Conservation (phyloP, 2,888 invertebrate genomes). For the Acanthoscelides obtectus region DNA sequence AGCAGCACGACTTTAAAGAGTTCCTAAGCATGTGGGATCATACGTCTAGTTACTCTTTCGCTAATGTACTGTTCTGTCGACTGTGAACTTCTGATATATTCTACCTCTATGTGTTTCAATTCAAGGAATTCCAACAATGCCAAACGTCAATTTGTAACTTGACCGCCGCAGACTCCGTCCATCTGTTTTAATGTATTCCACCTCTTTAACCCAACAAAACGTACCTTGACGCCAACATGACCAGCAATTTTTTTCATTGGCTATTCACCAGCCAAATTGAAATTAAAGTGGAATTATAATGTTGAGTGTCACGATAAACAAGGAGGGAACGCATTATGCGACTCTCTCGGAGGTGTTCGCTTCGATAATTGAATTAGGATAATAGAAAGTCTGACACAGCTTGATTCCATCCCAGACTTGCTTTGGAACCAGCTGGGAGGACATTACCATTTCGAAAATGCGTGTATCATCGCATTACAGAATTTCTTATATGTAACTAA, state of each 20-base stretch:
- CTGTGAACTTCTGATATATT: too few species aligned
- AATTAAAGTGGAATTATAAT: background rate
- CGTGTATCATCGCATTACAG: background rate
- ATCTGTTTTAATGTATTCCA: background rate
- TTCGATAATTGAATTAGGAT: background rate
- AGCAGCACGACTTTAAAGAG: too few species aligned
- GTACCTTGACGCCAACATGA: background rate
- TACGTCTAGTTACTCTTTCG: too few species aligned
- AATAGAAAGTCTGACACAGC: background rate
- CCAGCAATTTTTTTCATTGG: background rate
- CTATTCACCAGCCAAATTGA: background rate
- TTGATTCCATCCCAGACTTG: background rate
- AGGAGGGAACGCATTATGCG: background rate
- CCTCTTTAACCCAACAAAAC: background rate
- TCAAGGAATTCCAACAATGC: background rate
- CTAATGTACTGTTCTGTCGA: too few species aligned
- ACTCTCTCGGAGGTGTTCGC: background rate
- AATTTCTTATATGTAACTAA: too few species aligned
- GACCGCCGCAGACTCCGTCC: background rate
- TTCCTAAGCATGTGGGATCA: too few species aligned
- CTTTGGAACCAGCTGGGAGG: background rate
- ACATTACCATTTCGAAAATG: background rate
- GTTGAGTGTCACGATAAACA: background rate
- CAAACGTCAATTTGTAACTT: background rate
- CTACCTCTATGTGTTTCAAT: background rate